Evolutionary conservation across 2,797 vertebrate genomes (phyloP).

Genomic region (Philypnodon macrostomus): DNA sequence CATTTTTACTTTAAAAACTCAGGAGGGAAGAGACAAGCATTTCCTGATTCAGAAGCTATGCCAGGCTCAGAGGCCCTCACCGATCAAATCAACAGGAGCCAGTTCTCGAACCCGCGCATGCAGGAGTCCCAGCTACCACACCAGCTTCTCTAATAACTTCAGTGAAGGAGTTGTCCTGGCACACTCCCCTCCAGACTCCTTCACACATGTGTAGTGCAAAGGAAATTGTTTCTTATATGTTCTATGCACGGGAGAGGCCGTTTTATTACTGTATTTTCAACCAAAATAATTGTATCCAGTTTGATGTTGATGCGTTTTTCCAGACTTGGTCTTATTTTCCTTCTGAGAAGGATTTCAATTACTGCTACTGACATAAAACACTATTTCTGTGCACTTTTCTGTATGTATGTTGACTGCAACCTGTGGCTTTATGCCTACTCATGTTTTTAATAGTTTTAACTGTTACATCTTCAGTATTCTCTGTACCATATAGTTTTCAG

Average conservation of each 20-base stretch:
- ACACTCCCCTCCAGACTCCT: conserved; percentile 55
- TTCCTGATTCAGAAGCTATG: conserved; percentile 87
- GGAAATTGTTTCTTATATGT: not conserved
- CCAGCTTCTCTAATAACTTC: conserved; percentile 60
- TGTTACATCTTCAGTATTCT: not conserved
- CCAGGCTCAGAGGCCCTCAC: conserved; percentile 73
- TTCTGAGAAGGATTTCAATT: conserved; percentile 65
- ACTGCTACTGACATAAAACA: conserved; percentile 31
- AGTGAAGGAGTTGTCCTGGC: conserved; percentile 57
- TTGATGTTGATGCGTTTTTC: conserved; percentile 10
- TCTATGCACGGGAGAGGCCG: not conserved
- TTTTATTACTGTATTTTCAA: conserved; percentile 15
- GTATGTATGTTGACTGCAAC: conserved; percentile 21
- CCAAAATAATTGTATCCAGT: conserved; percentile 3
- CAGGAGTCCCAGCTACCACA: conserved; percentile 62
- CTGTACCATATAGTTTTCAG: not conserved
- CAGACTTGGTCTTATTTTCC: conserved; percentile 36
- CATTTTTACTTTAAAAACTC: no score
- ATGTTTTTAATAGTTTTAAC: conserved; percentile 11
- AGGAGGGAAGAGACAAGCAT: conserved; percentile 87
- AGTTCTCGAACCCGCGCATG: conserved; percentile 13
- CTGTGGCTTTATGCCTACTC: not conserved
- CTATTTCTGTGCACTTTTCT: conserved; percentile 54
- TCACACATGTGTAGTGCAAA: conserved; percentile 63
- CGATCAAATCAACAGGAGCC: conserved; percentile 12